Evolutionary conservation across 2,888 invertebrate species (phyloP).

Genomic region (Nomada lathburiana): DNA sequence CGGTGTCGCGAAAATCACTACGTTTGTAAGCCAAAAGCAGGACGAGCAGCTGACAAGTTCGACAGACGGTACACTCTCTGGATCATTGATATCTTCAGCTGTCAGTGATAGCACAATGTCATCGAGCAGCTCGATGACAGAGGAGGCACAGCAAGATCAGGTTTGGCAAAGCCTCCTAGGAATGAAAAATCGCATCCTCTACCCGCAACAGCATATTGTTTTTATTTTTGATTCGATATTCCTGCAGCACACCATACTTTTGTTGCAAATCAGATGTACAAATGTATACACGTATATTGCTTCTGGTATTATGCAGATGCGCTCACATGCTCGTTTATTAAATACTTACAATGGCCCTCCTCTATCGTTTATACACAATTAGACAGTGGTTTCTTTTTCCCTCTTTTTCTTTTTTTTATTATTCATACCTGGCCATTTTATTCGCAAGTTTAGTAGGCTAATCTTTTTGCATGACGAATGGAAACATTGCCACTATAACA

Average conservation of each 20-base stretch:
- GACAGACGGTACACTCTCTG: constrained; percentile 76
- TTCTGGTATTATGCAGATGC: constrained; percentile 59
- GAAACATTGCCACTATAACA: constrained; percentile 58
- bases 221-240: constrained; percentile 46
- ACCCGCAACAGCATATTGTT: constrained; percentile 62
- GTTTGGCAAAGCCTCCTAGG: constrained; percentile 81
- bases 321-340: constrained; percentile 35
- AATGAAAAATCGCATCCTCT: constrained; percentile 75
- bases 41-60: constrained; percentile 77
- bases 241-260: constrained; percentile 39
- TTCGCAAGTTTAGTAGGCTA: constrained; percentile 65
- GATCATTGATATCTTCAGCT: constrained; percentile 77
- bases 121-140: constrained; percentile 78
- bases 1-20: constrained; percentile 75
- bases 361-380: constrained; percentile 44
- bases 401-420: neutral
- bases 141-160: constrained; percentile 82
- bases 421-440: constrained; percentile 37
- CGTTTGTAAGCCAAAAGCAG: constrained; percentile 70
- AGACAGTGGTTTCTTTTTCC: constrained; percentile 10
- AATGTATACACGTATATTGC: constrained; percentile 40
- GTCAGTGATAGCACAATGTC: constrained; percentile 79
- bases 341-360: constrained; percentile 54
- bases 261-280: constrained; percentile 45
- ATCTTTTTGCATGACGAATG: constrained; percentile 76